A percentile compares a stretch with the other conserved stretches of the same genome.
These are phyloP conservation scores for Melinopterus prodromus DNA, from an alignment of 2,888 invertebrate species.

Conservation along the genomic window DNA sequence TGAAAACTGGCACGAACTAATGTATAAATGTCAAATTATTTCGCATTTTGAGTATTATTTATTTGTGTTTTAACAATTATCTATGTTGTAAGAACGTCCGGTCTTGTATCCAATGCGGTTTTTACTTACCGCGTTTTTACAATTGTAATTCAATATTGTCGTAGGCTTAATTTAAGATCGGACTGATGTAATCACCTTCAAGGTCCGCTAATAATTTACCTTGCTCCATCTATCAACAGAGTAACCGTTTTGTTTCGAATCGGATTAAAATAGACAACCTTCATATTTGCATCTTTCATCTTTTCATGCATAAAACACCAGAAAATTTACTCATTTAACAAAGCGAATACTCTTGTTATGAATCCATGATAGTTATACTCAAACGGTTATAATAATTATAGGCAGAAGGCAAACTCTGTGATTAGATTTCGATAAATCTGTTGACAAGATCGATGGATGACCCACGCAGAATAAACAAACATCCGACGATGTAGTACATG, in stretches of 20 bases:
- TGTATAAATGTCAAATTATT: background rate
- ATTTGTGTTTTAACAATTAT: background rate
- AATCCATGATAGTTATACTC: too few relatives aligned
- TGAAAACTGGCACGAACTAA: too few relatives aligned
- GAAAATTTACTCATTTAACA: background rate
- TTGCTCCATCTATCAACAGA: background rate
- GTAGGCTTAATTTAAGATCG: background rate
- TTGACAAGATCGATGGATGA: background rate
- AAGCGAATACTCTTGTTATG: background rate
- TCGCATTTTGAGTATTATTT: background rate
- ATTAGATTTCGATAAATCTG: background rate
- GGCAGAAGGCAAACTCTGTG: background rate
- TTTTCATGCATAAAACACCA: background rate
- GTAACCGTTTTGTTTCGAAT: background rate
- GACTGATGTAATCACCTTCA: background rate
- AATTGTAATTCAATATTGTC: background rate
- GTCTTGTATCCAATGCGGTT: background rate
- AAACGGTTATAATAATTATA: too few relatives aligned
- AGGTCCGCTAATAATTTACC: background rate
- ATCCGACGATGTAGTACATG: background rate
- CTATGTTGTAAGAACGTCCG: background rate
- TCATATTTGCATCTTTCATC: background rate
- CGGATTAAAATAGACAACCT: background rate
- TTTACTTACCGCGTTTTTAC: background rate
- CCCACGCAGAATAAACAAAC: background rate